Evolutionary conservation across 2,113 vertebrate species (phyloP), one percentile per base, ranked within the genome.

Genomic region (Phylloscopus whistleri): DNA sequence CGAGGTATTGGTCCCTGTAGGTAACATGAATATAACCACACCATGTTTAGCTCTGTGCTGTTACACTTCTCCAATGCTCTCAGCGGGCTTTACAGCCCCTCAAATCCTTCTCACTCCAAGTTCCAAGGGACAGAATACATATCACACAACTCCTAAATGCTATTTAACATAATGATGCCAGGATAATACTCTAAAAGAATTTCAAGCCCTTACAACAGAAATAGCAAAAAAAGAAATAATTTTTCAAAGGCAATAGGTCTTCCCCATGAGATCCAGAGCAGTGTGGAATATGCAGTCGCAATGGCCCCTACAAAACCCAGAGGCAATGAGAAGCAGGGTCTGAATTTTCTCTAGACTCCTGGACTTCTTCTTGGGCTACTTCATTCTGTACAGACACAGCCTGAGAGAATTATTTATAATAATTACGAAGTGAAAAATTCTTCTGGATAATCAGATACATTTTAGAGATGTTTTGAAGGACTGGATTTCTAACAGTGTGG

Each of bases 351-450:
- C 15, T 41, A 16, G 33, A 41, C 16, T 14, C 20, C 16, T 81
- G 23, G 9, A 49, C 43, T 73, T 93, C 26, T 73, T 30, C 26
- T 73, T 59, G 33, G 24, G 28, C 16, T 58, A 31, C 16, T 58
- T 31, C 37, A 43, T 16, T 17, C 16, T 18, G 4, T 33, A 51
- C 28, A 74, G n/a, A 44, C 2, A 9, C 14, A 75, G 6, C 2
- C n/a, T 67, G 16, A 70, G 9, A 75, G 55, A 70, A 79, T 48
- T 22, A 60, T 26, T 81, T 73, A 48, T 11, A 55, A 20, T 67
- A 55, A 66, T 39, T 53, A 16, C 0, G 0, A 60, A 52, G 10
- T 46, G 66, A n/a, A 8, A 59, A 49, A 16, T 30, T 28, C 5
- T 70, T 91, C 62, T 86, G 13, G n/a, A 31, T 33, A 62, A 91